Evolutionary conservation across 2,888 invertebrate genomes (phyloP).

Genomic region (Conchocele bisecta): DNA sequence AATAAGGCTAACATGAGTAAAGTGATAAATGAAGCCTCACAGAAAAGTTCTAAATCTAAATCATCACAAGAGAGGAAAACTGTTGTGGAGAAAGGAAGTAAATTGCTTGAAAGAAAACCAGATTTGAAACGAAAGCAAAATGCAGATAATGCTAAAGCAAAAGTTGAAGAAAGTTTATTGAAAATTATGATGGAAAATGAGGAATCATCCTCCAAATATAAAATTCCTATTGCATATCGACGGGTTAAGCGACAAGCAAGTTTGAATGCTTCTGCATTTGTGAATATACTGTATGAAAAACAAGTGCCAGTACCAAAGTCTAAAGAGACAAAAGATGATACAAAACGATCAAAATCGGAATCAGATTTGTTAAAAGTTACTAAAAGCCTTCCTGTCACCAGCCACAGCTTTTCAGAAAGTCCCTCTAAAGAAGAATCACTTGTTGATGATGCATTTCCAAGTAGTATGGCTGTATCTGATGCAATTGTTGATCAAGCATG

Average conservation of each 20-base stretch:
- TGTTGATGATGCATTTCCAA: too few relatives aligned
- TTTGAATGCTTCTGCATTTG: slow-evolving; percentile 72
- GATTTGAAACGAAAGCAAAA: slow-evolving; percentile 1
- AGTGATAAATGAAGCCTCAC: neutral
- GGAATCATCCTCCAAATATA: slow-evolving; percentile 13
- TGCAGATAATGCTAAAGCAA: slow-evolving; percentile 5
- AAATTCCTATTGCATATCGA: slow-evolving; percentile 37
- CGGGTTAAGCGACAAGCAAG: slow-evolving; percentile 75
- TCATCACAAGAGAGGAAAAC: neutral
- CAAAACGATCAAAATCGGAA: slow-evolving; percentile 54
- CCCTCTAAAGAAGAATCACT: neutral
- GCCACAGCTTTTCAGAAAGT: slow-evolving; percentile 38
- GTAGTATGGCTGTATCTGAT: too few relatives aligned
- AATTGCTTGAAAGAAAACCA: slow-evolving; percentile 15
- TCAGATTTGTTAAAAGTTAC: slow-evolving; percentile 38
- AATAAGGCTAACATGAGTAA: neutral
- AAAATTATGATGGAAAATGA: slow-evolving; percentile 27
- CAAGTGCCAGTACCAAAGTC: slow-evolving; percentile 46
- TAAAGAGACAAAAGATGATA: slow-evolving; percentile 34
- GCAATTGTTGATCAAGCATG: too few relatives aligned
- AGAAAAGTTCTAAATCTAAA: neutral
- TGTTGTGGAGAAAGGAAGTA: neutral
- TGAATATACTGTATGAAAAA: slow-evolving; percentile 74
- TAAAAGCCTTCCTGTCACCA: slow-evolving; percentile 10
- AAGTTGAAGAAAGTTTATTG: slow-evolving; percentile 8